Percentiles rank a stretch among this genome's conserved stretches.
phyloP scores from a whole-genome alignment of 1,140 invertebrate genomes.

The Notospermus geniculatus region DNA sequence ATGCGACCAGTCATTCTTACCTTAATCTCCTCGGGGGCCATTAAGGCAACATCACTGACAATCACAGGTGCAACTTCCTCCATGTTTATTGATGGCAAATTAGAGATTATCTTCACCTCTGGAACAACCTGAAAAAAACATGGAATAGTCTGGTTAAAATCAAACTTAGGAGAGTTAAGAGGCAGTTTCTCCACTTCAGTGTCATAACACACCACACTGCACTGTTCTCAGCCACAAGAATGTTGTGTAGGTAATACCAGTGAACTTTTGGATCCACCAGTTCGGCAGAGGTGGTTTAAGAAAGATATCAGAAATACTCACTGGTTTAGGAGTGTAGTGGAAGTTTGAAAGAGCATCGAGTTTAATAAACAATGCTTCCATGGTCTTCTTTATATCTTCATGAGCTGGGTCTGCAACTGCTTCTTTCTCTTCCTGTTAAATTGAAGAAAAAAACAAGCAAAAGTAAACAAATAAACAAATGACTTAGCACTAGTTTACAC shows the following conservation, averaged over 20 bases:
- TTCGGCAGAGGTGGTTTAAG: no score
- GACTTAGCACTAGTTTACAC: no score
- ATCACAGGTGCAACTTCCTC: conserved; percentile 93
- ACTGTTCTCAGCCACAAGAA: no score
- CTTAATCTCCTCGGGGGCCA: conserved; percentile 94
- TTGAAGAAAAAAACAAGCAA: no score
- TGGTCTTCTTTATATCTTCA: conserved; percentile 71
- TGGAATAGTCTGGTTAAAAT: no score
- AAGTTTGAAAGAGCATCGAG: conserved; percentile 91
- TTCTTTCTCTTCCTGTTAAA: conserved; percentile 58
- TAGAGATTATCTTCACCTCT: conserved; percentile 87
- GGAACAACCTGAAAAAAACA: conserved; percentile 73
- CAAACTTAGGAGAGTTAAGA: no score
- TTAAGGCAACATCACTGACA: conserved; percentile 76
- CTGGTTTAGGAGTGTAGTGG: conserved; percentile 86
- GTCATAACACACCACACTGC: no score
- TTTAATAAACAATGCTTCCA: conserved; percentile 80
- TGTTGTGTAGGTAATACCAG: no score
- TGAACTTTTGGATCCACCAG: no score
- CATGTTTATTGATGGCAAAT: conserved; percentile 86
- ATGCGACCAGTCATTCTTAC: no score
- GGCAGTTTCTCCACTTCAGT: not conserved
- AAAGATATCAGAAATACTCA: conserved; percentile 49
- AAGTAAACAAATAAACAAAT: no score
- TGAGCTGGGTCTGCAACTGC: conserved; percentile 66